Evolutionary conservation across 2,888 invertebrate species (phyloP).

Genomic region (Panopea generosa): DNA sequence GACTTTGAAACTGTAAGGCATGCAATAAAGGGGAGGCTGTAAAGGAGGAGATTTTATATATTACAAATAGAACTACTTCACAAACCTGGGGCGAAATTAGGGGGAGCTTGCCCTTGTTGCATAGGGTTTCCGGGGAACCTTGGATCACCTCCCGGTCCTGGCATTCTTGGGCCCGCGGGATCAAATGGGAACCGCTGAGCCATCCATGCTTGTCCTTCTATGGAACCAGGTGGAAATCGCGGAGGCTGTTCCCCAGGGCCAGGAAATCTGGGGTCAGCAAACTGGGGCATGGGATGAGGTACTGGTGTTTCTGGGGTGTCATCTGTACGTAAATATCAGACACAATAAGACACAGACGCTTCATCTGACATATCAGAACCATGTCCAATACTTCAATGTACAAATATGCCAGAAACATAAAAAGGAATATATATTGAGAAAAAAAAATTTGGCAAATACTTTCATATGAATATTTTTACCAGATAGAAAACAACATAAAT

Average conservation of each 20-base stretch:
- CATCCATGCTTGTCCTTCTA: constrained; percentile 40
- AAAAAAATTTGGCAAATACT: too few relatives aligned
- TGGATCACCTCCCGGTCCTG: constrained; percentile 30
- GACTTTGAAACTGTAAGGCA: too few relatives aligned
- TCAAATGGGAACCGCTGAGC: constrained; percentile 38
- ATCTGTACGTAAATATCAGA: constrained; percentile 10
- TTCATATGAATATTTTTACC: too few relatives aligned
- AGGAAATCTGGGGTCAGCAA: constrained; percentile 36
- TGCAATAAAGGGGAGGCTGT: too few relatives aligned
- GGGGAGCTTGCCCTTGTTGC: constrained; percentile 25
- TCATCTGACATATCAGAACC: too few relatives aligned
- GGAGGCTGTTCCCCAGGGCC: constrained; percentile 47
- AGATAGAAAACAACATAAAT: too few relatives aligned
- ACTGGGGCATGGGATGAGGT: constrained; percentile 15
- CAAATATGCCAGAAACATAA: too few relatives aligned
- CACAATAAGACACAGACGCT: too few relatives aligned
- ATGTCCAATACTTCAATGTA: too few relatives aligned
- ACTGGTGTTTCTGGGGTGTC: constrained; percentile 27
- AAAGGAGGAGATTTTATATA: too few relatives aligned
- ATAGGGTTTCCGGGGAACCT: constrained; percentile 42
- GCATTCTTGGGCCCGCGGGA: constrained; percentile 40
- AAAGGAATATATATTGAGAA: too few relatives aligned
- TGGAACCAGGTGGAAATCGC: constrained; percentile 40
- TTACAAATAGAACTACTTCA: too few relatives aligned
- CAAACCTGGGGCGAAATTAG: constrained; percentile 18